These are phyloP conservation scores for Acanthurus lineatus DNA, from an alignment of 2,797 vertebrate genomes.

Conservation along the genomic window DNA sequence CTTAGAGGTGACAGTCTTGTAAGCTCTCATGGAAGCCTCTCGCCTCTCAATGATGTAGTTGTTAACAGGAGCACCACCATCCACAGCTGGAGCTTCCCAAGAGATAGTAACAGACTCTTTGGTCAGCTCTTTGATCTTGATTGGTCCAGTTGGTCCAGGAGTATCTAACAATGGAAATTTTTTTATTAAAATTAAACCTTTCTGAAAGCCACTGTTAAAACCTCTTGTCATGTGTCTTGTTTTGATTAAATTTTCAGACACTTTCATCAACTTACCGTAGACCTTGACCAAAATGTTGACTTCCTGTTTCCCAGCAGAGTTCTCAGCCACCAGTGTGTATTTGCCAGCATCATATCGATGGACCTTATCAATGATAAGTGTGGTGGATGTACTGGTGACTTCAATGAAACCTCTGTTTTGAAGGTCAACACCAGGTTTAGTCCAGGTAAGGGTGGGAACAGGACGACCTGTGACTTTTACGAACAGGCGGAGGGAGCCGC, in stretches of 20 bases:
- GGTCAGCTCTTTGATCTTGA: constrained; percentile 94
- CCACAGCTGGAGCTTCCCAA: constrained; percentile 95
- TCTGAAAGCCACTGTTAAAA: neutral
- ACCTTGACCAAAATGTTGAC: constrained; percentile 95
- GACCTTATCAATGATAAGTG: constrained; percentile 96
- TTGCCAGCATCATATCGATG: constrained; percentile 98
- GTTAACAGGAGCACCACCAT: constrained; percentile 96
- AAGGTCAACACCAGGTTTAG: constrained; percentile 93
- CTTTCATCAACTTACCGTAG: constrained; percentile 87
- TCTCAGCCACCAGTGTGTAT: constrained; percentile 95
- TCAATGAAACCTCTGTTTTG: constrained; percentile 95
- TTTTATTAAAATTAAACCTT: constrained; percentile 16
- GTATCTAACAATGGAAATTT: constrained; percentile 88
- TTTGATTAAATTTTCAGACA: neutral
- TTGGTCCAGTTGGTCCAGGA: constrained; percentile 93
- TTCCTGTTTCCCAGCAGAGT: constrained; percentile 97
- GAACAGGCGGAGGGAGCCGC: constrained; percentile 92
- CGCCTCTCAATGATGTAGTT: constrained; percentile 98
- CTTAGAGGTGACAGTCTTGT: constrained; percentile 97
- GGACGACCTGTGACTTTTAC: constrained; percentile 94
- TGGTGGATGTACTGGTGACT: constrained; percentile 90
- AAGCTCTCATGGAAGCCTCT: constrained; percentile 98
- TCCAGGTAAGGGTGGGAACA: constrained; percentile 92
- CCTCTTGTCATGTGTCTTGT: neutral
- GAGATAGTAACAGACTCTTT: constrained; percentile 93